These are phyloP conservation scores for Rhingia campestris DNA, from an alignment of 2,888 invertebrate species.

Conservation along the genomic window DNA sequence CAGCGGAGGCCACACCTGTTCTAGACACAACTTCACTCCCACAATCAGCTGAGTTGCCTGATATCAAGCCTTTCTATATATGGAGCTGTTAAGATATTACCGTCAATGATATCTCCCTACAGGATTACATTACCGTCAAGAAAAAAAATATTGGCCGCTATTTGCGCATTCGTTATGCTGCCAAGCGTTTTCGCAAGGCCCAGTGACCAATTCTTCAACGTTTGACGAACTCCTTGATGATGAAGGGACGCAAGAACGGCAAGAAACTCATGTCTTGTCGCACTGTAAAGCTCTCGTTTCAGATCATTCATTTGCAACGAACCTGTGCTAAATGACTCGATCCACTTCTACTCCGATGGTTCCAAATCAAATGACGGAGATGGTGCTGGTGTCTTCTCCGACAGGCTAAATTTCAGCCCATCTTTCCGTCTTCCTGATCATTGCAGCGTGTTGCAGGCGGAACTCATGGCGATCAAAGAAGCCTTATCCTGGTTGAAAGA, in stretches of 20 bases:
- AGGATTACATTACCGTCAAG: conserved; percentile 97
- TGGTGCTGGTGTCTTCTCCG: too few relatives aligned
- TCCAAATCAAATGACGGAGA: too few relatives aligned
- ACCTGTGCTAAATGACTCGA: too few relatives aligned
- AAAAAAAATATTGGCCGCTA: conserved; percentile 99
- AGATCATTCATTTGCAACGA: conserved; percentile 99
- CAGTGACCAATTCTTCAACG: conserved; percentile 99
- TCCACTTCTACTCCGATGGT: too few relatives aligned
- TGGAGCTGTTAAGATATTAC: conserved; percentile 99
- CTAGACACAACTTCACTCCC: conserved; percentile 82
- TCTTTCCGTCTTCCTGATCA: too few relatives aligned
- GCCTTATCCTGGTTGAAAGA: too few relatives aligned
- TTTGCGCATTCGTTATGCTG: conserved; percentile 99
- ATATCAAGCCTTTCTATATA: conserved; percentile 98
- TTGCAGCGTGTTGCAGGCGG: too few relatives aligned
- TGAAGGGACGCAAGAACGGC: conserved; percentile 99
- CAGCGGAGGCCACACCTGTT: conserved; percentile 78
- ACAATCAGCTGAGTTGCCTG: conserved; percentile 92
- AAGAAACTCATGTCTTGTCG: conserved; percentile 99
- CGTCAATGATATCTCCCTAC: conserved; percentile 98
- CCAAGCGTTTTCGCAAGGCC: conserved; percentile 99
- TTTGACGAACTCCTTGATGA: conserved; percentile 98
- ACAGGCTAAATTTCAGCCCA: too few relatives aligned
- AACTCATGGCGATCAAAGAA: too few relatives aligned
- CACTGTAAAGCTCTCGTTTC: conserved; percentile 99